phyloP scores from a whole-genome alignment of 2,888 invertebrate genomes.

The Parapristionchus giblindavisi region DNA sequence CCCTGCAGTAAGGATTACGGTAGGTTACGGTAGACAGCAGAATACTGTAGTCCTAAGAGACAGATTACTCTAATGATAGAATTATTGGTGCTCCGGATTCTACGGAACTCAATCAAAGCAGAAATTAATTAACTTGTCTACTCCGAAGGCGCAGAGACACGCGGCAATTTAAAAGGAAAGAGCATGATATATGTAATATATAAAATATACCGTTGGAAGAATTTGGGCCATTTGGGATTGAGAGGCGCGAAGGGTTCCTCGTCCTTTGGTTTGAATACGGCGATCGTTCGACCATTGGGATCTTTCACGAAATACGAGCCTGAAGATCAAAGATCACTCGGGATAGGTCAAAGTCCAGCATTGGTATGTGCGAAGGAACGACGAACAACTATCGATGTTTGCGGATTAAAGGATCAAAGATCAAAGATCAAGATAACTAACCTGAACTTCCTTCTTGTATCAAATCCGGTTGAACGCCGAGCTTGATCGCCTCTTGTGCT shows the following conservation, averaged over 20 bases:
- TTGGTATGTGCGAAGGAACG: not conserved
- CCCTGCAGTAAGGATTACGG: slow-evolving; percentile 39
- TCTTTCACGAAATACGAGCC: slow-evolving; percentile 99
- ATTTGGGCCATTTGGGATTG: slow-evolving; percentile 99
- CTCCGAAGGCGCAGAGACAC: no score
- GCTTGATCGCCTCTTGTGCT: slow-evolving; percentile 58
- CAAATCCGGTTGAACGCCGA: slow-evolving; percentile 56
- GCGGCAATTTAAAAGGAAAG: no score
- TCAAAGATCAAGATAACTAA: slow-evolving; percentile 18
- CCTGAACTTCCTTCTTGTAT: slow-evolving; percentile 62
- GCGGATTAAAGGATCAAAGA: not conserved
- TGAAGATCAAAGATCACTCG: slow-evolving; percentile 70
- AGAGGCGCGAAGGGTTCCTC: slow-evolving; percentile 97
- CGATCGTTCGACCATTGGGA: slow-evolving; percentile 80
- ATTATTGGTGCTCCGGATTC: no score
- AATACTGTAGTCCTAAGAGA: no score
- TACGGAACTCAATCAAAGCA: no score
- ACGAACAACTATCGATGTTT: not conserved
- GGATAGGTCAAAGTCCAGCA: not conserved
- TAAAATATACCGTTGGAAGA: slow-evolving; percentile 84
- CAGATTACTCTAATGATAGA: no score
- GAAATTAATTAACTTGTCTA: no score
- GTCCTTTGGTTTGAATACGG: slow-evolving; percentile 98
- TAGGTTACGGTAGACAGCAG: no score
- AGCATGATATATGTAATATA: no score